These are phyloP conservation scores for Reticulitermes speratus DNA, from an alignment of 1,140 invertebrate genomes.

Conservation along the genomic window DNA sequence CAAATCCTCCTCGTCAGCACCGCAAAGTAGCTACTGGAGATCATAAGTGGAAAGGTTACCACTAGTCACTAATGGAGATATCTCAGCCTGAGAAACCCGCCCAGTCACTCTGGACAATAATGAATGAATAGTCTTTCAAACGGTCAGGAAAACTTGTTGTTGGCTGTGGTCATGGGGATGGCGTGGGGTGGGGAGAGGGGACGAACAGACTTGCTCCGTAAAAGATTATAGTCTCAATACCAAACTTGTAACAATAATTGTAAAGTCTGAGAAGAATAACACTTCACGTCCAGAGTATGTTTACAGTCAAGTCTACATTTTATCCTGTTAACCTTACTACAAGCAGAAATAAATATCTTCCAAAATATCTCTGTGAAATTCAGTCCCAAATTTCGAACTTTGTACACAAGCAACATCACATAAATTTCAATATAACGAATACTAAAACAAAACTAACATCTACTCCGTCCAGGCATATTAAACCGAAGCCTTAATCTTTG, in stretches of 20 bases:
- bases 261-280: too few species aligned
- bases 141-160: constrained; percentile 6
- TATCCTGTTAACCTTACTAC: too few species aligned
- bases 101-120: constrained; percentile 22
- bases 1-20: neutral
- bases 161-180: neutral
- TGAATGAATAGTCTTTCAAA: constrained; percentile 25
- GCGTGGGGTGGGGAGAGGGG: neutral
- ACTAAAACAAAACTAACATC: too few species aligned
- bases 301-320: too few species aligned
- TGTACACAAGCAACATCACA: too few species aligned
- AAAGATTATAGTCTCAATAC: neutral
- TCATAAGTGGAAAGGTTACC: neutral
- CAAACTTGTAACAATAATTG: neutral
- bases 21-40: neutral
- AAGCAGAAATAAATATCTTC: too few species aligned
- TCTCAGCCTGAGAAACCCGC: neutral
- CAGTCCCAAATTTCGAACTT: too few species aligned
- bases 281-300: too few species aligned
- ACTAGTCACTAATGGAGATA: constrained; percentile 21
- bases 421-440: too few species aligned
- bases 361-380: too few species aligned
- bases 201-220: neutral
- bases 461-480: too few species aligned
- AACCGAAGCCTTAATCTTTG: too few species aligned